phyloP scores from a whole-genome alignment of 2,113 vertebrate species.

The Thamnophis sirtalis region DNA sequence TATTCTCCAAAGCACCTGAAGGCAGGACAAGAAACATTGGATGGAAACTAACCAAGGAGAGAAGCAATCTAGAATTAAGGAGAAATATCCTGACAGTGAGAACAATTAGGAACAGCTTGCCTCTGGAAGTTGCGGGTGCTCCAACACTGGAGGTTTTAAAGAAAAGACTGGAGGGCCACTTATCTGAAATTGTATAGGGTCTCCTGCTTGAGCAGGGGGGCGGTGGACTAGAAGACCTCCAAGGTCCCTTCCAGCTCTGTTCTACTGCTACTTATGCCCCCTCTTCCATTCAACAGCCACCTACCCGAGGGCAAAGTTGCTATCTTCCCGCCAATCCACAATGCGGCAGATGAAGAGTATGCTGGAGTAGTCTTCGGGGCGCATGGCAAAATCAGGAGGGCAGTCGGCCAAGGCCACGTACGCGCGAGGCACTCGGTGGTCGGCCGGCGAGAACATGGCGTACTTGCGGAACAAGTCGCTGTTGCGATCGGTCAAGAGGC shows the following conservation, averaged over 20 bases:
- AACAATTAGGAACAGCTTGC: not conserved
- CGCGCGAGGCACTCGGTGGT: conserved; percentile 90
- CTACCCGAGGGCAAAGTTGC: conserved; percentile 91
- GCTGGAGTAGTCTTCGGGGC: conserved; percentile 78
- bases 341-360: conserved; percentile 91
- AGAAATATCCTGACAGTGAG: no score
- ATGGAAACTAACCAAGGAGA: no score
- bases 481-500: conserved; percentile 84
- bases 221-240: not conserved
- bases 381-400: conserved; percentile 78
- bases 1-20: no score
- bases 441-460: conserved; percentile 90
- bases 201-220: not conserved
- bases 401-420: conserved; percentile 86
- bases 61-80: no score
- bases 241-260: not conserved
- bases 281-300: conserved; percentile 30
- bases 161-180: not conserved
- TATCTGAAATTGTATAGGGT: no score
- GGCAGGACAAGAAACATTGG: no score
- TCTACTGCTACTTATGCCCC: no score
- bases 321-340: conserved; percentile 84
- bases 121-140: not conserved
- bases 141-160: not conserved
- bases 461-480: conserved; percentile 76